Evolutionary conservation across 2,113 vertebrate genomes (phyloP).

Genomic region (Tringa solitaria): DNA sequence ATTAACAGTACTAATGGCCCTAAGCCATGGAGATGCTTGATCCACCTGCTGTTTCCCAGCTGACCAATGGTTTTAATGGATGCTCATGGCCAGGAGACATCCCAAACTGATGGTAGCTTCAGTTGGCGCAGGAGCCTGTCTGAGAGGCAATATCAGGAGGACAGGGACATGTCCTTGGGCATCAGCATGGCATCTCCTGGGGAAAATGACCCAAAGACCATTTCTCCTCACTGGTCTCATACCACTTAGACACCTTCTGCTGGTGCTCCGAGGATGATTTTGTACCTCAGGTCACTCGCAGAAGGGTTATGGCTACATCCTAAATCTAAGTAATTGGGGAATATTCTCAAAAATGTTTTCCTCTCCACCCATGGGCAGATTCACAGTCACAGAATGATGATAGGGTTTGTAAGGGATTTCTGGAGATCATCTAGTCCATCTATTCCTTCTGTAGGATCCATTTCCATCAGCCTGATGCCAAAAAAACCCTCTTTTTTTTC

Average conservation of each 20-base stretch:
- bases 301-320: background rate
- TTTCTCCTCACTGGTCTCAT: background rate
- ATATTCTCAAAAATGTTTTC: background rate
- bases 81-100: background rate
- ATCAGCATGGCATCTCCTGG: rapidly evolving
- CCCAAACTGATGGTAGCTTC: rapidly evolving
- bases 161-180: background rate
- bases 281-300: background rate
- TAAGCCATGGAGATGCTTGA: background rate
- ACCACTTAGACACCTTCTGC: background rate
- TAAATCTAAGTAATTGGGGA: background rate
- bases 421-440: no score
- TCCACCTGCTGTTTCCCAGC: background rate
- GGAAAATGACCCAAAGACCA: background rate
- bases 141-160: background rate
- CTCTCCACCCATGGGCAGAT: background rate
- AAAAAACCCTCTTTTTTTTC: background rate
- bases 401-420: no score
- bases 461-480: background rate
- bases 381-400: no score
- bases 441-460: background rate
- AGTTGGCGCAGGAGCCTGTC: background rate
- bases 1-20: rapidly evolving
- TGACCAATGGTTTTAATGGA: background rate
- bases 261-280: background rate